phyloP scores from a whole-genome alignment of 2,113 vertebrate species.

The Dromiciops gliroides region DNA sequence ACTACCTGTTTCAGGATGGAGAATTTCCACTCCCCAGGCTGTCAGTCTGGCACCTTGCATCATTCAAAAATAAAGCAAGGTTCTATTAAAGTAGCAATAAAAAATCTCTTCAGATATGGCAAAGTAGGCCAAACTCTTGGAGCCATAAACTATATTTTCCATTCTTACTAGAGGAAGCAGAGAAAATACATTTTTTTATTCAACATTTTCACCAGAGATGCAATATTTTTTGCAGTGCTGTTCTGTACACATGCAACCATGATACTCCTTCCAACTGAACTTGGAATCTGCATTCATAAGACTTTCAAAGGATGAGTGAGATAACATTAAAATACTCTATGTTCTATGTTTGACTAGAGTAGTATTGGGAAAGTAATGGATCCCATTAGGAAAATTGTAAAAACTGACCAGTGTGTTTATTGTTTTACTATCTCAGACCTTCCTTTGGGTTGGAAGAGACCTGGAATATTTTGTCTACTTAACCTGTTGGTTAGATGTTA shows the following conservation, averaged over 20 bases:
- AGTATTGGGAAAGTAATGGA: constrained; percentile 33
- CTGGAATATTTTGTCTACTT: constrained; percentile 21
- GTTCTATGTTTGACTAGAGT: constrained; percentile 33
- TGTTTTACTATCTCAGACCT: constrained; percentile 57
- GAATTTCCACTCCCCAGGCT: not conserved
- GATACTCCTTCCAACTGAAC: constrained; percentile 53
- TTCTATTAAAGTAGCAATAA: constrained; percentile 37
- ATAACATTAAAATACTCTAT: constrained; percentile 3
- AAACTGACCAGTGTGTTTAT: constrained; percentile 57
- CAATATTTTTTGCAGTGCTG: constrained; percentile 7
- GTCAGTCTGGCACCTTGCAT: not conserved
- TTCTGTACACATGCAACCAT: constrained; percentile 23
- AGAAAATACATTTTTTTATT: not conserved
- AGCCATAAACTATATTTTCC: constrained; percentile 55
- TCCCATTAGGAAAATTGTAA: constrained; percentile 53
- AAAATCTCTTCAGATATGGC: not conserved
- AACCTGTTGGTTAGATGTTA: not conserved
- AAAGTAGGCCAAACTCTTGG: constrained; percentile 38
- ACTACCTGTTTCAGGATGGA: not conserved
- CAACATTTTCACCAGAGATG: constrained; percentile 8
- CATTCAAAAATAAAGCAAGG: constrained; percentile 28
- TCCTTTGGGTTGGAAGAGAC: constrained; percentile 16
- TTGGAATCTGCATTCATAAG: constrained; percentile 67
- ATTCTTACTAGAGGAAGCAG: constrained; percentile 31
- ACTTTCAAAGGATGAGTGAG: constrained; percentile 61